phyloP scores from a whole-genome alignment of 2,888 invertebrate genomes.

The Liposcelis brunnea region DNA sequence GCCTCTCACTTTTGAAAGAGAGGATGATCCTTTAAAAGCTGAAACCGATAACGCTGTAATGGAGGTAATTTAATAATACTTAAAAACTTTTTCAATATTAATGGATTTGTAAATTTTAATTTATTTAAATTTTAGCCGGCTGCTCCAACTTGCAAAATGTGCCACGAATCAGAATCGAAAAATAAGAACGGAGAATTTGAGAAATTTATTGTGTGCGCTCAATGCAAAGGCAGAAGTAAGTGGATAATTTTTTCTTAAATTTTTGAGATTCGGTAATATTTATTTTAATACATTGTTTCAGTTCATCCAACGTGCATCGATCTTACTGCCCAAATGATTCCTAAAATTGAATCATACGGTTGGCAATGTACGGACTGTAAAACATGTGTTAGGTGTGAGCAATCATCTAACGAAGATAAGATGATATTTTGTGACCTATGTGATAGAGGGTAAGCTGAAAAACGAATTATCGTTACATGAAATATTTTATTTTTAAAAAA shows the following conservation, averaged over 20 bases:
- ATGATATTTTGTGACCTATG: constrained; percentile 92
- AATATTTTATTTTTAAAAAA: no score
- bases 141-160: constrained; percentile 28
- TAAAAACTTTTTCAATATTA: no score
- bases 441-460: constrained; percentile 55
- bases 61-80: constrained; percentile 1
- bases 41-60: constrained; percentile 9
- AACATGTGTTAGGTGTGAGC: constrained; percentile 67
- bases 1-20: no score
- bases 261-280: no score
- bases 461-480: constrained; percentile 8
- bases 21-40: no score
- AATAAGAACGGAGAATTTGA: constrained; percentile 33
- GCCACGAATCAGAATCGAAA: constrained; percentile 25
- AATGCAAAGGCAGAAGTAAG: constrained; percentile 42
- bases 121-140: background rate
- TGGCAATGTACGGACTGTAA: constrained; percentile 95
- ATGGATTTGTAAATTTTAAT: no score
- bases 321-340: constrained; percentile 63
- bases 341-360: constrained; percentile 64
- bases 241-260: constrained; percentile 17
- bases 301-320: constrained; percentile 80
- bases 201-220: constrained; percentile 39
- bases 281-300: constrained; percentile 22
- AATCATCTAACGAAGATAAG: constrained; percentile 69